Conservation (phyloP, 2,797 vertebrate species). For the Anguilla marmorata region DNA sequence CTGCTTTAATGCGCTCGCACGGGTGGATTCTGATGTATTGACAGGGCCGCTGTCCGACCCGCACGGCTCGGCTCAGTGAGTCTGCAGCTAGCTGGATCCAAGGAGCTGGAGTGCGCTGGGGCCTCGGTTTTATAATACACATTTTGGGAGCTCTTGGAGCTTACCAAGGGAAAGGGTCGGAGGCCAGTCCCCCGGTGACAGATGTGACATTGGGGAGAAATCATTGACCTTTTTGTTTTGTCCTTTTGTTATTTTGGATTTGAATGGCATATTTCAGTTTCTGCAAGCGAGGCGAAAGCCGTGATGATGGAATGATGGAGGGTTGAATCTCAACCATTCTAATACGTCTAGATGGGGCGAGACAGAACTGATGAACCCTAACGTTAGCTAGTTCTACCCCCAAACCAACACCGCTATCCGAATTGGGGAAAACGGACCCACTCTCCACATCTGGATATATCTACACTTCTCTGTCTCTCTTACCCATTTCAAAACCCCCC, state of each 20-base stretch:
- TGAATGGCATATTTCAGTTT: slow-evolving; percentile 34
- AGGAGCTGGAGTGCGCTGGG: slow-evolving; percentile 47
- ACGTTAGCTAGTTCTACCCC: slow-evolving; percentile 33
- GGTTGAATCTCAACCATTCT: slow-evolving; percentile 55
- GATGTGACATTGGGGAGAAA: slow-evolving; percentile 25
- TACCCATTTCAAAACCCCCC: neutral
- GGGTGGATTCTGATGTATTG: slow-evolving; percentile 56
- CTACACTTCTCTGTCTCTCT: neutral
- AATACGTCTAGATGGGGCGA: slow-evolving; percentile 65
- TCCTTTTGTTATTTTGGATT: slow-evolving; percentile 37
- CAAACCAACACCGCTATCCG: neutral
- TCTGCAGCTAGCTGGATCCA: slow-evolving; percentile 56
- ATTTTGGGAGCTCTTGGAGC: slow-evolving; percentile 40
- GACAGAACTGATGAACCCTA: slow-evolving; percentile 61
- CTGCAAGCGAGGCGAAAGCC: slow-evolving; percentile 53
- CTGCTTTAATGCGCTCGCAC: slow-evolving; percentile 45
- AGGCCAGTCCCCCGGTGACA: neutral
- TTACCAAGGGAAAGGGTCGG: slow-evolving; percentile 40
- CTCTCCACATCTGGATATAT: neutral
- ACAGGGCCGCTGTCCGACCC: slow-evolving; percentile 70
- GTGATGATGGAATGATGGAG: slow-evolving; percentile 56
- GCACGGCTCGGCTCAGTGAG: slow-evolving; percentile 59
- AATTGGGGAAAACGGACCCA: slow-evolving; percentile 5
- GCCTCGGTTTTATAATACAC: slow-evolving; percentile 35
- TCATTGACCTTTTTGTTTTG: slow-evolving; percentile 52